Base-by-base conservation (phyloP, 2,113 vertebrate species). In the Hiodon tergisus region DNA sequence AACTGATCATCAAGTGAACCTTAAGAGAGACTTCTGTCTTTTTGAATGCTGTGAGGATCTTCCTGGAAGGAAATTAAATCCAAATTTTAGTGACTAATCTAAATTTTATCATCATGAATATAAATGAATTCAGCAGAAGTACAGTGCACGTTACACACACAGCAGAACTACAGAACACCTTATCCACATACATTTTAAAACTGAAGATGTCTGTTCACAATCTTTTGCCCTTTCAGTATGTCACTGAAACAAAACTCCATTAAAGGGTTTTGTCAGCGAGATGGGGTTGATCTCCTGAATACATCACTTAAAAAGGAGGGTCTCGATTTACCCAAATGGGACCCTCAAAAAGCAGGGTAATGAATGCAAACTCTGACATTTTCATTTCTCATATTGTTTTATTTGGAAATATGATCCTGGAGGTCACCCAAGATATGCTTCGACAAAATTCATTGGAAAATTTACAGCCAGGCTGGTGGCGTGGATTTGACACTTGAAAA, bases 391-490 rank as follows among this genome's bases (percentile, higher is more conserved):
- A 61, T 67, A 71, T 73, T 73, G 51, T 71, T 81, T 59, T 60
- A 78, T 17, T 58, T 65, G 59, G 66, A 81, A 78, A 78, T 71
- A 60, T 50, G 62, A 62, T 31, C 67, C 62, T 74, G 8, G 48
- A 57, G 72, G 55, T 71, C 48, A 53, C 68, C 47, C 63, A 75
- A 47, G 46, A 77, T 61, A 52, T 73, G 75, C 63, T 75, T 73
- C 31, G 55, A 53, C 66, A 68, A 75, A 52, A 59, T 67, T 77
- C 72, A 79, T 67, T 77, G 75, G 75, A 79, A 73, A 48, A 6
- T 14, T 72, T 10, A 69, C 63, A 75, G 75, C 47, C 61, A 53
- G 66, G 72, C 72, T 31, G 57, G 57, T 69, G 48, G 72, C 47
- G 17, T 68, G 16, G 73, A 4, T 13, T n/a, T 31, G 54, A 50